Evolutionary conservation across 2,888 invertebrate genomes (phyloP), one percentile per base, ranked within the genome.

Genomic region (Aphidius colemani): DNA sequence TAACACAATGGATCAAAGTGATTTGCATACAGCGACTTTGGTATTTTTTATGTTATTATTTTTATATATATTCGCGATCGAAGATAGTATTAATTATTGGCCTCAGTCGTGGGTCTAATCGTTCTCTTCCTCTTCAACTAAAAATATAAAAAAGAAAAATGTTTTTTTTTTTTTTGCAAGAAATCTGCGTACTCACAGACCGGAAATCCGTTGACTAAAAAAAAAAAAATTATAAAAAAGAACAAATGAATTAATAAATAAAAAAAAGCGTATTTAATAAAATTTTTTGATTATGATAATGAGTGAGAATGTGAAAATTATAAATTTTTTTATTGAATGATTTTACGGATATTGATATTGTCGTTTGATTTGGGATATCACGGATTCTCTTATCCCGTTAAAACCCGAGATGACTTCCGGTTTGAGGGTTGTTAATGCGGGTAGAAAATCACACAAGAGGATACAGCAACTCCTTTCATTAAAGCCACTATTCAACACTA

Each of bases 61-160:
- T 30, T 30, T 30, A 30, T 30, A 30, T 30, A 30, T 30, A 30
- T 30, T 30, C 68, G 70, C 74, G 77, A 77, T 76, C 66, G 61
- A 62, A 72, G 80, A 78, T 80, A 80, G 72, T 73, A 73, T 76
- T 78, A 80, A 81, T 81, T 77, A 79, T 77, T 74, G 74, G 70
- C 68, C 67, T 69, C 65, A 51, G 64, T 70, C 70, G 66, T 70
- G 67, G 11, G 57, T 68, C 62, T 70, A 70, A 70, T 70, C 68
- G 69, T 69, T 70, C 67, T 65, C 69, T 70, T 70, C 70, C 70
- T 70, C 53, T 60, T 4, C 57, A 39, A 48, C 57, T 66, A 60
- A 63, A 67, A 63, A 30, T 30, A 30, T 30, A 30, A 4, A 30
- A 30, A 30, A 30, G 4, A 30, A 30, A 13, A 66, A 64, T 68